Evolutionary conservation across 64 coral and sea anemone genomes (phyloP).

Genomic region (Montipora foliosa): DNA sequence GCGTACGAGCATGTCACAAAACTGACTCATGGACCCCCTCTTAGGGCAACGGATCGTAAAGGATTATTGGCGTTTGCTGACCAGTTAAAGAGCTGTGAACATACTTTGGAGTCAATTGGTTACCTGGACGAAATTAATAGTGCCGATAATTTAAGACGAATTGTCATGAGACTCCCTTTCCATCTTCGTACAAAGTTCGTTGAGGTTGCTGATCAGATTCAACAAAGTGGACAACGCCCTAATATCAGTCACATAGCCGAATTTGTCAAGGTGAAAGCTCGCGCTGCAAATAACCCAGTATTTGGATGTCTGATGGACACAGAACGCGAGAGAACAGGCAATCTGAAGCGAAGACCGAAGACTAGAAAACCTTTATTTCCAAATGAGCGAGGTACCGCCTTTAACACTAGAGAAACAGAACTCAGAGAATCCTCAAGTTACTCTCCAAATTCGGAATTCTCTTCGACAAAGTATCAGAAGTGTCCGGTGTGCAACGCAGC

Average conservation of each 20-base stretch:
- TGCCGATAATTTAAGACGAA: slow-evolving; percentile 47
- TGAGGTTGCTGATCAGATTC: slow-evolving; percentile 42
- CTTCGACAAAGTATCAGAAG: not conserved
- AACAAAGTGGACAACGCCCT: slow-evolving; percentile 16
- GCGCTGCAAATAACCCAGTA: slow-evolving; percentile 51
- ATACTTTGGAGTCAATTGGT: slow-evolving; percentile 7
- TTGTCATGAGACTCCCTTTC: slow-evolving; percentile 46
- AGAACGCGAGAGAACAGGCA: not conserved
- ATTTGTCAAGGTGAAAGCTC: slow-evolving; percentile 33
- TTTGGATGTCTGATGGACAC: slow-evolving; percentile 30
- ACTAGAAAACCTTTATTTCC: not conserved
- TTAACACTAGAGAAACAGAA: not conserved
- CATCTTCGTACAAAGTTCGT: slow-evolving; percentile 13
- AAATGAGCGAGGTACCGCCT: not conserved
- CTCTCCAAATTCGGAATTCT: not conserved
- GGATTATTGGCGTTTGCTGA: slow-evolving; percentile 32
- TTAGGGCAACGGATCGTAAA: slow-evolving; percentile 28
- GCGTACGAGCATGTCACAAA: not conserved
- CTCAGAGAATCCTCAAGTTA: not conserved
- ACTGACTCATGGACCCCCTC: not conserved
- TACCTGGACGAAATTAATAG: slow-evolving; percentile 61
- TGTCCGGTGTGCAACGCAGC: not conserved
- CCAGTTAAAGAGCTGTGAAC: slow-evolving; percentile 24
- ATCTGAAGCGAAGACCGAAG: not conserved
- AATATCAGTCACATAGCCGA: slow-evolving; percentile 46